Percentiles rank a stretch among this genome's conserved stretches.
Conservation (phyloP, 2,888 invertebrate genomes). For the Blastobasis lacticolella region DNA sequence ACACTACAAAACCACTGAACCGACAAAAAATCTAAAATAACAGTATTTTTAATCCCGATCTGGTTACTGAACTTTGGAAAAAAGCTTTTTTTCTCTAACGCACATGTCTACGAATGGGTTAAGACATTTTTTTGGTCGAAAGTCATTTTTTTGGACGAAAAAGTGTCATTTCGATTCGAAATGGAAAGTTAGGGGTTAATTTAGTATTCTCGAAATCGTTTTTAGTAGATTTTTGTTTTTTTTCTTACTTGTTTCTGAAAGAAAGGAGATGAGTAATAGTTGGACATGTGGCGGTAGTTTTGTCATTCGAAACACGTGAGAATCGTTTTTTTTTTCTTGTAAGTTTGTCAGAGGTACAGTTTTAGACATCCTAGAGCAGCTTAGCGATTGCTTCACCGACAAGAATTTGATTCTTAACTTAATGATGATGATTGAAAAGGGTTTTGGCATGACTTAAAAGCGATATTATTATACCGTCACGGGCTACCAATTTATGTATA, state of each 20-base stretch:
- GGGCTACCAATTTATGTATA: too few relatives aligned
- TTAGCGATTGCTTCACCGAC: neutral
- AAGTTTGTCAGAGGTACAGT: constrained; percentile 17
- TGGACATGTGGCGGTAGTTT: constrained; percentile 55
- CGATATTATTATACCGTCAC: too few relatives aligned
- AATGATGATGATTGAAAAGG: too few relatives aligned
- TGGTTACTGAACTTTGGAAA: constrained; percentile 66
- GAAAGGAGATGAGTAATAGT: constrained; percentile 55
- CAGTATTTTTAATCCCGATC: constrained; percentile 61
- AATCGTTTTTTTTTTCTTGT: constrained; percentile 30
- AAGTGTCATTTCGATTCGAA: constrained; percentile 66
- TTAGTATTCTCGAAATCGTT: constrained; percentile 48
- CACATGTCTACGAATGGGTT: constrained; percentile 66
- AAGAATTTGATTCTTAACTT: too few relatives aligned
- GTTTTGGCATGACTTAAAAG: too few relatives aligned
- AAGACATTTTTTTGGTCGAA: constrained; percentile 34
- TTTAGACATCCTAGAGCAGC: constrained; percentile 28
- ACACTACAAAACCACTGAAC: constrained; percentile 61
- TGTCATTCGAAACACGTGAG: constrained; percentile 60
- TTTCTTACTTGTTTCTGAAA: constrained; percentile 29
- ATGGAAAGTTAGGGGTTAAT: constrained; percentile 65
- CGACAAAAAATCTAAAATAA: constrained; percentile 59
- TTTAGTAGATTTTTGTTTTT: constrained; percentile 23
- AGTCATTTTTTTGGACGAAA: constrained; percentile 33
- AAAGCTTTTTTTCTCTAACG: constrained; percentile 32